Evolutionary conservation across 1,140 invertebrate genomes (phyloP).

Genomic region (Drosophila asahinai): DNA sequence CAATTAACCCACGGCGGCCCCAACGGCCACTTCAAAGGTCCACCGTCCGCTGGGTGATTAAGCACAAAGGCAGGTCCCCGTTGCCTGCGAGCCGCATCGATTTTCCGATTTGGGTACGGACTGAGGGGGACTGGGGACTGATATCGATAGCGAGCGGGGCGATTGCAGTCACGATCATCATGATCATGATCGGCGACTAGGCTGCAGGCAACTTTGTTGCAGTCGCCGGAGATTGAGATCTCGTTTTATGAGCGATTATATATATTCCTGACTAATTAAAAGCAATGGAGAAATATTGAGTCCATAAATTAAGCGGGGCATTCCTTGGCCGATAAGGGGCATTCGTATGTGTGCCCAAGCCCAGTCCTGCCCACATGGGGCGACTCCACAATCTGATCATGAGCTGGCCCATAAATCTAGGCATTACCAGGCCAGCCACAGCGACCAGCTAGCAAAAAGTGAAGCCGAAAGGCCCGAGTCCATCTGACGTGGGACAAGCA

Average conservation of each 20-base stretch:
- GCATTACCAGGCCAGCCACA: slow-evolving; percentile 43
- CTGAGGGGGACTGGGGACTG: slow-evolving; percentile 14
- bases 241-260: slow-evolving; percentile 55
- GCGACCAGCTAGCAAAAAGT: slow-evolving; percentile 19
- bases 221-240: slow-evolving; percentile 64
- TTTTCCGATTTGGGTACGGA: slow-evolving; percentile 63
- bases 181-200: slow-evolving; percentile 29
- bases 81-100: not conserved
- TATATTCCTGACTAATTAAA: slow-evolving; percentile 72
- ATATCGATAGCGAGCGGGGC: slow-evolving; percentile 41
- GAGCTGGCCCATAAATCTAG: slow-evolving; percentile 49
- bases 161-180: slow-evolving; percentile 41
- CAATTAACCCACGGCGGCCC: slow-evolving; percentile 73
- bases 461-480: slow-evolving; percentile 37
- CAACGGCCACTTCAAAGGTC: slow-evolving; percentile 55
- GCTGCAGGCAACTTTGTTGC: slow-evolving; percentile 55
- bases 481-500: slow-evolving; percentile 72
- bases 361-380: slow-evolving; percentile 36
- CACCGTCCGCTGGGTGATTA: slow-evolving; percentile 74
- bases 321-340: slow-evolving; percentile 25
- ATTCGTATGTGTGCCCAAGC: not conserved
- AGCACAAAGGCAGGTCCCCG: slow-evolving; percentile 64
- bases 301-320: slow-evolving; percentile 60
- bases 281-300: slow-evolving; percentile 71
- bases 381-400: slow-evolving; percentile 36